A percentile compares a stretch with the other conserved stretches of the same genome.
phyloP scores from a whole-genome alignment of 2,888 invertebrate species.

The Sicus ferrugineus region DNA sequence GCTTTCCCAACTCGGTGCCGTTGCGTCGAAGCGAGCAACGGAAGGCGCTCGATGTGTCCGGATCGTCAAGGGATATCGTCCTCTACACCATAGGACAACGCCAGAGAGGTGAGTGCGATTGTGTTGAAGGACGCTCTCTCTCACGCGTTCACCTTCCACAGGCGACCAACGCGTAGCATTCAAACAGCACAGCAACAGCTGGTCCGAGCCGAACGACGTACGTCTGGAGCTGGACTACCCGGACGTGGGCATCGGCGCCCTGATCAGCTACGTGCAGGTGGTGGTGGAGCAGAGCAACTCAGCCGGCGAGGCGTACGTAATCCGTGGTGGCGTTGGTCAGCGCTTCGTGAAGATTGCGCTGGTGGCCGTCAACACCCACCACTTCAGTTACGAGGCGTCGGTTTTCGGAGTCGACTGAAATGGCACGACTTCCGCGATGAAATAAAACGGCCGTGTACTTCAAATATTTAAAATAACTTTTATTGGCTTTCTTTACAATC shows the following conservation, averaged over 20 bases:
- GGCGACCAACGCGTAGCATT: slow-evolving; percentile 42
- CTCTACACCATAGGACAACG: slow-evolving; percentile 32
- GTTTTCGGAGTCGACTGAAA: slow-evolving; percentile 37
- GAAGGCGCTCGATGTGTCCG: neutral
- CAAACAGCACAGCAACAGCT: slow-evolving; percentile 34
- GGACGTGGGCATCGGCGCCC: slow-evolving; percentile 36
- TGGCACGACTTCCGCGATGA: neutral
- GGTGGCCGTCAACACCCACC: slow-evolving; percentile 42
- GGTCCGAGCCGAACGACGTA: slow-evolving; percentile 38
- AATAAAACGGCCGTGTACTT: neutral
- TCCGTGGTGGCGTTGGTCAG: slow-evolving; percentile 47
- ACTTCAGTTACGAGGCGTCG: slow-evolving; percentile 39
- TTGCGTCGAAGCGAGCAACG: slow-evolving; percentile 11
- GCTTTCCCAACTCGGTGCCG: slow-evolving; percentile 20
- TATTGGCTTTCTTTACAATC: neutral
- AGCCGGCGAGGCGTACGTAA: slow-evolving; percentile 43
- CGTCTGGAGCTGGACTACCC: slow-evolving; percentile 43
- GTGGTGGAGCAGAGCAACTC: slow-evolving; percentile 45
- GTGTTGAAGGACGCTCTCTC: neutral
- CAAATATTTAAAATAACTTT: slow-evolving; percentile 20
- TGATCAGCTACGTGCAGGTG: slow-evolving; percentile 44
- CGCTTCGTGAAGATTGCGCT: slow-evolving; percentile 41
- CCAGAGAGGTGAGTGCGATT: slow-evolving; percentile 3
- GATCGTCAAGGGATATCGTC: slow-evolving; percentile 5
- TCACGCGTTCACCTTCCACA: slow-evolving; percentile 15